These are phyloP conservation scores for Alloplasta piceator DNA, from an alignment of 2,888 invertebrate species.

Conservation along the genomic window DNA sequence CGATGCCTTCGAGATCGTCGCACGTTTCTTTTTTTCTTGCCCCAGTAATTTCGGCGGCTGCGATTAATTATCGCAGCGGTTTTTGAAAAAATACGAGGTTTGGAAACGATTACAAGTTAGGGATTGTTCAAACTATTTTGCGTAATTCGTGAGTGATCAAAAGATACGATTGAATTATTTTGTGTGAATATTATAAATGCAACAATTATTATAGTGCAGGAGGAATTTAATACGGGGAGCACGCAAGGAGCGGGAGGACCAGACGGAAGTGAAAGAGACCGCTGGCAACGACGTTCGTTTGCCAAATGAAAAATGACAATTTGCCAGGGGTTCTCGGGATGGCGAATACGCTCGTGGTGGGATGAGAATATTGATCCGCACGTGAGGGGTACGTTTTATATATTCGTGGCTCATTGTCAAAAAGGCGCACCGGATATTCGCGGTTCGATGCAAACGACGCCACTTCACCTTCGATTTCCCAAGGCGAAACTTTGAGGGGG, in stretches of 20 bases:
- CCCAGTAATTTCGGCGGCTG: slow-evolving; percentile 15
- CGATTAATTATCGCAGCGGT: slow-evolving; percentile 1
- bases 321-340: slow-evolving; percentile 59
- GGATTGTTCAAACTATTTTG: not conserved
- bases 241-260: not conserved
- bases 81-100: not conserved
- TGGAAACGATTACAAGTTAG: not conserved
- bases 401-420: no score
- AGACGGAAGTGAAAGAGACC: slow-evolving; percentile 43
- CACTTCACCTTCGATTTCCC: not conserved
- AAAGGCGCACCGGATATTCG: no score
- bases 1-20: slow-evolving; percentile 51
- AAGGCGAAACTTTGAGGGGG: slow-evolving; percentile 8
- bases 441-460: no score
- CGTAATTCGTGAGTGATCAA: not conserved
- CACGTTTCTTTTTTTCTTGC: slow-evolving; percentile 33
- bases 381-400: not conserved
- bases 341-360: slow-evolving; percentile 64
- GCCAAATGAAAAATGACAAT: slow-evolving; percentile 54
- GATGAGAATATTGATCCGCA: slow-evolving; percentile 68
- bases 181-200: not conserved
- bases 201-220: not conserved
- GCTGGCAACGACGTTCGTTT: slow-evolving; percentile 42
- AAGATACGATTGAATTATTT: not conserved
- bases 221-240: not conserved